phyloP scores from a whole-genome alignment of 2,888 invertebrate genomes.

The Mesochorus sp. region DNA sequence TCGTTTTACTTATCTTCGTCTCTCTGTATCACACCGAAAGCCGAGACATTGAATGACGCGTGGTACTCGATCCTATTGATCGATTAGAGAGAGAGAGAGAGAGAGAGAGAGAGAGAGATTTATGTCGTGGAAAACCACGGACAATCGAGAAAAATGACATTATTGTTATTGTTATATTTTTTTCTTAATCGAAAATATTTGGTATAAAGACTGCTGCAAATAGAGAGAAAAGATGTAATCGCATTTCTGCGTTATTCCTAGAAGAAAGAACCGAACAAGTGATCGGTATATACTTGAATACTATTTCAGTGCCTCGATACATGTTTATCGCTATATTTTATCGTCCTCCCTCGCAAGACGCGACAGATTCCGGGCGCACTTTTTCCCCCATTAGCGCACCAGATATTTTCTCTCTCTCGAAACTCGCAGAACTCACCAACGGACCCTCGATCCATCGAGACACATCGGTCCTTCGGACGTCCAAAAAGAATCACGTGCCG shows the following conservation, averaged over 20 bases:
- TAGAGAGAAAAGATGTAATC: too few relatives aligned
- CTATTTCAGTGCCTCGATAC: neutral
- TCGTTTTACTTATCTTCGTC: too few relatives aligned
- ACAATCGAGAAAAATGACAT: too few relatives aligned
- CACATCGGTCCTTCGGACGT: slow-evolving; percentile 9
- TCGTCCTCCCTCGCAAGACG: neutral
- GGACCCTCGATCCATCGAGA: slow-evolving; percentile 36
- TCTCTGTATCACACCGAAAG: slow-evolving; percentile 22
- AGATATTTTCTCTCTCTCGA: slow-evolving; percentile 1
- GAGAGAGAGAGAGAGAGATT: too few relatives aligned
- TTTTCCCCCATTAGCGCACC: neutral
- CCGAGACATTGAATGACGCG: slow-evolving; percentile 53
- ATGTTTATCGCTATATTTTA: neutral
- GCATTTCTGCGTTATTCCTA: too few relatives aligned
- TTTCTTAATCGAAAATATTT: too few relatives aligned
- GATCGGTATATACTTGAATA: neutral
- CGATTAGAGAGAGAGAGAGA: slow-evolving; percentile 38
- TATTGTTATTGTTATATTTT: too few relatives aligned
- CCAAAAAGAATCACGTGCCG: slow-evolving; percentile 38
- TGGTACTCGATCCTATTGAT: slow-evolving; percentile 56
- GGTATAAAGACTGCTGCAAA: too few relatives aligned
- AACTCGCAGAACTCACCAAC: slow-evolving; percentile 18
- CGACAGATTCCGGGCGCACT: neutral
- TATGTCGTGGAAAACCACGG: too few relatives aligned
- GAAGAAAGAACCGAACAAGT: too few relatives aligned